Conservation (phyloP, 2,888 invertebrate genomes). For the Carterocephalus palaemon region DNA sequence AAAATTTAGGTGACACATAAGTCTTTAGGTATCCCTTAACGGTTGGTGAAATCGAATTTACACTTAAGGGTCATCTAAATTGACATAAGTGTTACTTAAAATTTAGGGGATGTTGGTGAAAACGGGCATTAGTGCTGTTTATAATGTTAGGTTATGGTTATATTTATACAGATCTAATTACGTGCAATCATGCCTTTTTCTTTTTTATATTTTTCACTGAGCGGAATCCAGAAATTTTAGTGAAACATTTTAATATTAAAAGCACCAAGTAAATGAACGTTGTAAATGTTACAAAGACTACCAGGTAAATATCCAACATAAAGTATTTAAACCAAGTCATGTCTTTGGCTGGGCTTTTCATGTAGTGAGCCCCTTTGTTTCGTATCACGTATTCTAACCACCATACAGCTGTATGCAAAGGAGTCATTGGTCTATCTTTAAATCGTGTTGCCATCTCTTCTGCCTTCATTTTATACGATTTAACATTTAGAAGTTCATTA, state of each 20-base stretch:
- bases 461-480: conserved; percentile 52
- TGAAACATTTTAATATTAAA: not conserved
- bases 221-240: not conserved
- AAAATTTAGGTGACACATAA: too few relatives aligned
- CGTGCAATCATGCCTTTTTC: too few relatives aligned
- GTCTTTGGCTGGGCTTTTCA: conserved; percentile 14
- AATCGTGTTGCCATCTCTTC: conserved; percentile 63
- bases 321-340: conserved; percentile 18
- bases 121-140: too few relatives aligned
- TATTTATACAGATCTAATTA: too few relatives aligned
- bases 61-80: too few relatives aligned
- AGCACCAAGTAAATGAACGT: not conserved
- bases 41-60: too few relatives aligned
- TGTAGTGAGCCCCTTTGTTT: conserved; percentile 17
- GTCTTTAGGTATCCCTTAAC: too few relatives aligned
- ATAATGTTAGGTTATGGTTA: too few relatives aligned
- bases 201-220: not conserved
- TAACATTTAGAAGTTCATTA: conserved; percentile 57
- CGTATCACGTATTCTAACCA: conserved; percentile 76
- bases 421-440: conserved; percentile 73
- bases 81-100: too few relatives aligned
- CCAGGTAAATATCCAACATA: conserved; percentile 1
- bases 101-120: too few relatives aligned
- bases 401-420: conserved; percentile 71
- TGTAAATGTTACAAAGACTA: conserved; percentile 4